Conservation (phyloP, 2,888 invertebrate species). For the Pantelozetes paolii region DNA sequence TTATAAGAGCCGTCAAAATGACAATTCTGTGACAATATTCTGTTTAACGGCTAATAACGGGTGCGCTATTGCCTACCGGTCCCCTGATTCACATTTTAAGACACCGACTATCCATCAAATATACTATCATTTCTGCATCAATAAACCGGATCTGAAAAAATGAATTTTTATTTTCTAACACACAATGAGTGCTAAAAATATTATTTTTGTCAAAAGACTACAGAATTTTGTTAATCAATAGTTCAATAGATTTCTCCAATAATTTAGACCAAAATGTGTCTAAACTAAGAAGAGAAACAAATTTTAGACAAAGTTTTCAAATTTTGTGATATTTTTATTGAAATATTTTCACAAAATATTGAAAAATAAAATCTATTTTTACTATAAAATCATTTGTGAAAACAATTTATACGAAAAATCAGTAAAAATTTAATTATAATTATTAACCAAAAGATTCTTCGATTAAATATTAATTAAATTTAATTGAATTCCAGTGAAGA, state of each 20-base stretch:
- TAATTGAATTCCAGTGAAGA: not conserved
- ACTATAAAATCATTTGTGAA: no score
- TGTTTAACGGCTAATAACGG: conserved; percentile 19
- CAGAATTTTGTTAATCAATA: not conserved
- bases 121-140: no score
- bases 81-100: not conserved
- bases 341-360: no score
- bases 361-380: no score
- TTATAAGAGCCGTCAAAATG: not conserved
- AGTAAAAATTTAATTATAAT: no score
- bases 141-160: no score
- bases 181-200: no score
- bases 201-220: not conserved
- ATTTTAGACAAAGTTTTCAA: no score
- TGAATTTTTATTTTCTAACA: no score
- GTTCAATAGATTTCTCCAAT: not conserved
- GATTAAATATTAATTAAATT: not conserved
- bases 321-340: no score
- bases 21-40: conserved; percentile 2
- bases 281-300: no score
- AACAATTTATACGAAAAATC: no score
- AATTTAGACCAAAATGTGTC: not conserved
- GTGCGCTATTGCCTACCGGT: not conserved
- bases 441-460: not conserved
- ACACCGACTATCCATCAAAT: not conserved